Base-by-base conservation (phyloP, 64 coral and sea anemone species). In the Pachyseris speciosa region DNA sequence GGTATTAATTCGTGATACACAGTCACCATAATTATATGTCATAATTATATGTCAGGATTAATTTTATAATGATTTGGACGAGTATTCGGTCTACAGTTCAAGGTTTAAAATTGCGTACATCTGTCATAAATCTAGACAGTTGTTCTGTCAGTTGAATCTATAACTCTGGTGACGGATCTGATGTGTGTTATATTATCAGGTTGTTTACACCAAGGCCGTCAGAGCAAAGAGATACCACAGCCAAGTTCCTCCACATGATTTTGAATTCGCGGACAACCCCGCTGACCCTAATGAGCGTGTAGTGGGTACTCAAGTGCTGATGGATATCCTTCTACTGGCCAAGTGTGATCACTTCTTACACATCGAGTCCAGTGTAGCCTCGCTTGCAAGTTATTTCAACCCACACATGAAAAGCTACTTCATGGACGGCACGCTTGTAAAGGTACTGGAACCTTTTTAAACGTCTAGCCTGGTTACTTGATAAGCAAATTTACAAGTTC, bases 341-440 rank as follows among this genome's bases (percentile, higher is more conserved):
- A 94, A 72, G 69, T 81, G 86, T 29, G 41, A 84, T 64, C 75
- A 84, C 22, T 94, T 94, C 66, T 75, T 94, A 84, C 92, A 94
- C 39, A 49, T 66, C 25, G 92, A 94, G 52, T 94, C 92, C 43
- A 89, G 92, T 49, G 92, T 94, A 52, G 67, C 92, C 30, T 42
- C 92, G n/a, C 66, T 94, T 31, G 92, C 84, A 36, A 61, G 17
- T 16, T 94, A 94, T 27, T 94, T 94, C 67, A 94, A 94, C 57
- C 92, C 92, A 43, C 67, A 83, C 33, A 74, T 94, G 58, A 75
- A 38, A 17, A 89, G 72, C 39, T 78, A 89, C 29, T 83, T 83
- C 24, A 7, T 83, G 79, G 79, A 64, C 25, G 52, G 33, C 43
- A 63, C 0, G 37, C 55, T 19, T 15, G 0, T 0, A 13, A 50